Evolutionary conservation across 2,113 vertebrate species (phyloP), one percentile per base, ranked within the genome.

Genomic region (Hemiscyllium ocellatum): DNA sequence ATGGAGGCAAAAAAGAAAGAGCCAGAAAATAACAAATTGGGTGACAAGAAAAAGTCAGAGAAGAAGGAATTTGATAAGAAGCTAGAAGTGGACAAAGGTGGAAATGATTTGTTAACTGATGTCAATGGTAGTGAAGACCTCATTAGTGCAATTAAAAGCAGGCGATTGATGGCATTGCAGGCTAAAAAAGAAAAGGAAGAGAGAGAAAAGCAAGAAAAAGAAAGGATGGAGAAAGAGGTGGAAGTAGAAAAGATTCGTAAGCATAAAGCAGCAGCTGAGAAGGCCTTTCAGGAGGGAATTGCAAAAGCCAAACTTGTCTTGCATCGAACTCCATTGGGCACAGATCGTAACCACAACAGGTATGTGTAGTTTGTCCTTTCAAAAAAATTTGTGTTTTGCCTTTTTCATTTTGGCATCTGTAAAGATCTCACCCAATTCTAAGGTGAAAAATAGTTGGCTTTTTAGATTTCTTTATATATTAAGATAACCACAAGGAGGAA

Each of bases 291-390:
- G 96, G 99, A 99, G 0, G 99, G 99, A 3, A 98, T 99, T 78
- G 97, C 98, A 96, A 99, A 98, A 97, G 98, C 99, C 0, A 99
- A 98, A 89, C 97, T 98, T 0, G 98, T 99, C 95, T 96, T 99
- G 97, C 98, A 99, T 66, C 97, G 99, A 96, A 97, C 97, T 0
- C 99, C 99, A 0, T 96, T 99, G 50, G 99, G 99, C 68, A 99
- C 99, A 0, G 99, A 99, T 96, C 98, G 99, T 50, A 99, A 99
- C 96, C 99, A 99, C 95, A 99, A 99, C 97, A 98, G 99, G 98
- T 99, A 29, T 96, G 96, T 19, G 20, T 29, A 33, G 20, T 65
- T 95, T 66, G 50, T 8, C 65, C 17, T 65, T 90, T 56, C 50
- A 33, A 61, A 61, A 24, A 89, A 52, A 52, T 2, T 19, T 3